A percentile compares a stretch with the other conserved stretches of the same genome.
These are phyloP conservation scores for Aplysina aerophoba DNA, from an alignment of 37 sponge, comb jelly and placozoan genomes.

Conservation along the genomic window DNA sequence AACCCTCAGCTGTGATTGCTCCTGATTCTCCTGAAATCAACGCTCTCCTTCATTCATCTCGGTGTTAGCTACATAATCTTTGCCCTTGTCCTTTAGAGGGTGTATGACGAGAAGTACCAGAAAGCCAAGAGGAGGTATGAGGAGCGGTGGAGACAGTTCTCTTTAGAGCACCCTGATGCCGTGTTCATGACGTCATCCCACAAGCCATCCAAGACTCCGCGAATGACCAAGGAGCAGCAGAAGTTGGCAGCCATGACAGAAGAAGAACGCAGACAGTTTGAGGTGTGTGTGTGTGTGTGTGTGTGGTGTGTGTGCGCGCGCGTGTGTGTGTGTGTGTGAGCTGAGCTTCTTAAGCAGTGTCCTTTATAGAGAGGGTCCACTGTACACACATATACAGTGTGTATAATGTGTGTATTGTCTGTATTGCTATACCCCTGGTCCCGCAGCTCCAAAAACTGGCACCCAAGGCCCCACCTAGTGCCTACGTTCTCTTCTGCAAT, in stretches of 20 bases:
- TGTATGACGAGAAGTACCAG: constrained; percentile 39
- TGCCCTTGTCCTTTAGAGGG: constrained; percentile 14
- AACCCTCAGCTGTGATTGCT: too few species aligned
- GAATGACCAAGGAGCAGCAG: constrained; percentile 10
- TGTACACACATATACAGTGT: too few species aligned
- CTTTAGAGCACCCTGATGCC: constrained; percentile 59
- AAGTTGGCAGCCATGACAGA: constrained; percentile 14
- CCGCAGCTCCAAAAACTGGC: constrained; percentile 31
- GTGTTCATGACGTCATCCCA: background rate
- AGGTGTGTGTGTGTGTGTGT: background rate
- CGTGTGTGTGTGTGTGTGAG: constrained; percentile 4
- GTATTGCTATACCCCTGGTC: too few species aligned
- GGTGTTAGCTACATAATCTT: too few species aligned
- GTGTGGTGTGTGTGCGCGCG: background rate
- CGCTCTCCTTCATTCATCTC: too few species aligned
- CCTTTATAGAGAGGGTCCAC: too few species aligned
- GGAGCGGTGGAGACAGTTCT: constrained; percentile 46
- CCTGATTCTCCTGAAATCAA: too few species aligned
- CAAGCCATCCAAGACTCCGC: background rate
- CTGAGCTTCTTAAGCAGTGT: too few species aligned
- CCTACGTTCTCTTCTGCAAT: constrained; percentile 63
- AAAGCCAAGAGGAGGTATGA: constrained; percentile 19
- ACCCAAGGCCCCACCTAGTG: constrained; percentile 56
- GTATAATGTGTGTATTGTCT: background rate
- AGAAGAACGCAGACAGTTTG: constrained; percentile 25